Percentiles rank a stretch among this genome's conserved stretches.
Evolutionary conservation across 2,113 vertebrate genomes (phyloP).

Genomic region (Aviceda subcristata): DNA sequence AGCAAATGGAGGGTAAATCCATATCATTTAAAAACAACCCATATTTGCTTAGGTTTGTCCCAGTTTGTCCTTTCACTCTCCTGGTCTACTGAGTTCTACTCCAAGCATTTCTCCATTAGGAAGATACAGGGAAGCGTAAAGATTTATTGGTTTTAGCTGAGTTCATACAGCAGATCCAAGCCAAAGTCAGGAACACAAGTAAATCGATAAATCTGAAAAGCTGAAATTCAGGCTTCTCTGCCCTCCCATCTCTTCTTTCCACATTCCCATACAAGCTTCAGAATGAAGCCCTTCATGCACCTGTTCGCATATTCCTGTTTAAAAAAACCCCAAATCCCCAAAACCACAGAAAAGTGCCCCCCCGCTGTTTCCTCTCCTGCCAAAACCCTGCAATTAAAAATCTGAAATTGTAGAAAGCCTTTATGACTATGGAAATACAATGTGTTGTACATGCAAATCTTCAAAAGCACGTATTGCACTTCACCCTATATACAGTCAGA

Average conservation of each 20-base stretch:
- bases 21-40: rapidly evolving
- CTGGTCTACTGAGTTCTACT: rapidly evolving
- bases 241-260: neutral
- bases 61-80: neutral
- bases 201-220: neutral
- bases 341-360: neutral
- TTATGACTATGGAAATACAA: neutral
- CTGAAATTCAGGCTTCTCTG: neutral
- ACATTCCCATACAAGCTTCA: neutral
- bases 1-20: neutral
- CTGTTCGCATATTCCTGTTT: neutral
- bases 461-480: rapidly evolving
- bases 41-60: neutral
- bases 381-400: neutral
- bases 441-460: rapidly evolving
- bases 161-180: neutral
- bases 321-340: neutral
- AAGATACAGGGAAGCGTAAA: rapidly evolving
- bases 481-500: rapidly evolving
- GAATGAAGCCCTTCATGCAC: neutral
- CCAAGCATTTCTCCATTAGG: neutral
- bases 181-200: neutral
- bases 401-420: rapidly evolving
- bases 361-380: neutral
- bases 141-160: neutral